These are phyloP conservation scores for Notodonta dromedarius DNA, from an alignment of 2,888 invertebrate genomes.

Conservation along the genomic window DNA sequence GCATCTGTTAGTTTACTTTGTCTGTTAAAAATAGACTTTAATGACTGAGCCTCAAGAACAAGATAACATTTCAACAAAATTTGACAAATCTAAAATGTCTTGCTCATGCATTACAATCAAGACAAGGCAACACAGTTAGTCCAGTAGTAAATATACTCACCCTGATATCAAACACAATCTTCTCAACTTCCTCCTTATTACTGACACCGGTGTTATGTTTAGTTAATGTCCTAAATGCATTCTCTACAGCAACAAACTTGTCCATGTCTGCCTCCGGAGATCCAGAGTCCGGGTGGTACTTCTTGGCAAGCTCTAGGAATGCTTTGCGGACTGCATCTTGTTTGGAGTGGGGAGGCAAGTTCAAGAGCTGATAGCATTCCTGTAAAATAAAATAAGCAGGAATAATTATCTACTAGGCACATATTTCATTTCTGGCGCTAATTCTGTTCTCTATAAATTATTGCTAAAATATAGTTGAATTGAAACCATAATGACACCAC, in stretches of 20 bases:
- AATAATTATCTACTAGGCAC: too few species aligned
- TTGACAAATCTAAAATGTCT: too few species aligned
- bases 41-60: too few species aligned
- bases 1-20: too few species aligned
- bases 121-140: too few species aligned
- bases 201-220: slow-evolving; percentile 84
- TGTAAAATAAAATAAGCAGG: slow-evolving; percentile 51
- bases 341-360: slow-evolving; percentile 87
- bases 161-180: slow-evolving; percentile 86
- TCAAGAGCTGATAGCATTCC: slow-evolving; percentile 88
- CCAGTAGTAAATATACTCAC: slow-evolving; percentile 55
- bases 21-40: too few species aligned
- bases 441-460: too few species aligned
- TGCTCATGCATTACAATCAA: too few species aligned
- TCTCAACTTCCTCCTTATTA: slow-evolving; percentile 82
- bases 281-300: slow-evolving; percentile 93
- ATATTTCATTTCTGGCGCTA: too few species aligned
- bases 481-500: too few species aligned
- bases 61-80: too few species aligned
- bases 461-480: too few species aligned
- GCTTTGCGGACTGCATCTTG: slow-evolving; percentile 89
- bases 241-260: slow-evolving; percentile 90
- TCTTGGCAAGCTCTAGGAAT: slow-evolving; percentile 90
- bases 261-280: slow-evolving; percentile 87
- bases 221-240: slow-evolving; percentile 89